Base-by-base conservation (phyloP, 2,113 vertebrate species). In the Phrynosoma blainvillii region DNA sequence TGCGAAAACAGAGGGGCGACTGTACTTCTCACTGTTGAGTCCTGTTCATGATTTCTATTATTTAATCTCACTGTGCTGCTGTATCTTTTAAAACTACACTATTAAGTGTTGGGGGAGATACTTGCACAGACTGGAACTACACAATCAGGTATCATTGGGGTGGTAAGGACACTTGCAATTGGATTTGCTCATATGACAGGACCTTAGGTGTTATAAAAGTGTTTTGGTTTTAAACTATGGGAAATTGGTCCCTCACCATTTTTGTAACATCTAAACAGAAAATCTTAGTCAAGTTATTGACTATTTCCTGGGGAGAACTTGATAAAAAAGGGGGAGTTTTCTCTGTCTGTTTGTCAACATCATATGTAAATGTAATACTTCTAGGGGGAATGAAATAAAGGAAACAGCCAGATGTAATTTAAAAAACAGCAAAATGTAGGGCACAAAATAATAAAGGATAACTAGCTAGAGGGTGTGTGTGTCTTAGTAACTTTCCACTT, bases 361-460 rank as follows among this genome's bases (percentile, higher is more conserved):
- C 11, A 85, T 77, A n/a, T 77, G 25, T 18, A 85, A 65, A 27
- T 78, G 27, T 36, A 66, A 85, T 10, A 36, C 47, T 20, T 6
- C 36, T 82, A 0, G 0, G 2, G 30, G 36, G 18, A 10, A 32
- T 85, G 59, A 62, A 62, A 62, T 52, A 42, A 71, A n/a, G 85
- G 74, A 1, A 89, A 14, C 30, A 86, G 66, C n/a, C 84, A 86
- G 62, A 66, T 89, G 16, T 23, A 21, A 66, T 21, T 47, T 66
- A 21, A 66, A 66, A 66, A 21, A 5, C 20, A 66, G 5, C 65
- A 66, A 66, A 66, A 59, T 79, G 81, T 79, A 76, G 90, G 92
- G 80, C 80, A 40, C 84, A 88, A 62, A 68, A 86, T 79, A 74
- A 40, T 76, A 40, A 84, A 87, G 47, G 91, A 84, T n/a, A 30